Evolutionary conservation across 2,113 vertebrate species (phyloP).

Genomic region (Typhlomys cinereus): DNA sequence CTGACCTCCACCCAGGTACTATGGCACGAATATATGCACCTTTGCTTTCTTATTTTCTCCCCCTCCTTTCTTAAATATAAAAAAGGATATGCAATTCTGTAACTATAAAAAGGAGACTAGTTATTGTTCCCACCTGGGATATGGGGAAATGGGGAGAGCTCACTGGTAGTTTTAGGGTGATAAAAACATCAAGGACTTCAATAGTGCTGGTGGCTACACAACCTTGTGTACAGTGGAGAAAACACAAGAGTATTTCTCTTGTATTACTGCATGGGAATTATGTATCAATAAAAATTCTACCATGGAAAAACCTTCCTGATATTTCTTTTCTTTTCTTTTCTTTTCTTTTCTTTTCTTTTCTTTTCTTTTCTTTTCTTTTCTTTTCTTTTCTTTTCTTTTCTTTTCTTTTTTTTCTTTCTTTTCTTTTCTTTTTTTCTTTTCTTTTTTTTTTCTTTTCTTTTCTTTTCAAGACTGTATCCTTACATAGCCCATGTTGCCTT

Average conservation of each 20-base stretch:
- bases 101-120: neutral
- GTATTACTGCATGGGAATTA: neutral
- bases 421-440: too few relatives aligned
- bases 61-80: too few relatives aligned
- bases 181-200: slow-evolving; percentile 3
- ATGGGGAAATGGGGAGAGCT: neutral
- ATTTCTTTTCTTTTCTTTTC: neutral
- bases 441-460: too few relatives aligned
- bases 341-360: fast-evolving
- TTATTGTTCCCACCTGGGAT: neutral
- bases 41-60: too few relatives aligned
- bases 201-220: neutral
- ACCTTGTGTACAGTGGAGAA: neutral
- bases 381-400: too few relatives aligned
- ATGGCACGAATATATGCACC: too few relatives aligned
- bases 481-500: neutral
- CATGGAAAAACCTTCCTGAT: neutral
- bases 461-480: neutral
- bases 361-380: too few relatives aligned
- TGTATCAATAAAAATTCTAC: neutral
- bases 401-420: too few relatives aligned
- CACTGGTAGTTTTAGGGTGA: neutral
- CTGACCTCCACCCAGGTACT: too few relatives aligned
- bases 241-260: neutral
- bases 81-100: too few relatives aligned